A percentile compares a stretch with the other conserved stretches of the same genome.
These are phyloP conservation scores for Tenualosa thibaudeaui DNA, from an alignment of 2,797 vertebrate genomes.

Conservation along the genomic window DNA sequence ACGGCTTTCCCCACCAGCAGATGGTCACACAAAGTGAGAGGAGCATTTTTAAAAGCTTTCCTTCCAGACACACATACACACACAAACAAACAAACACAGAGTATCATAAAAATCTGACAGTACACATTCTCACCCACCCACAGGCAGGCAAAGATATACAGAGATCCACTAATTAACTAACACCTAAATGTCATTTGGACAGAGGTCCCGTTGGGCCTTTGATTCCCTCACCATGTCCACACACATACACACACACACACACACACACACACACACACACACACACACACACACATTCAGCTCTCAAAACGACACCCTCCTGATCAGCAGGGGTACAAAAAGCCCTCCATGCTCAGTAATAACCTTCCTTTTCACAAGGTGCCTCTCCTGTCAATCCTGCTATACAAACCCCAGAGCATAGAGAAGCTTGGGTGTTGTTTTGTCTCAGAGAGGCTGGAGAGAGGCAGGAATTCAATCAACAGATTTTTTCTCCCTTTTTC, in stretches of 20 bases:
- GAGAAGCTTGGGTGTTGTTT: background rate
- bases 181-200: constrained; percentile 50
- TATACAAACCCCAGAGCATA: background rate
- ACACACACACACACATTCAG: background rate
- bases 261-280: background rate
- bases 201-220: constrained; percentile 23
- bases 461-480: constrained; percentile 2
- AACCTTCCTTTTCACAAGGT: constrained; percentile 20
- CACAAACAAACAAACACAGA: constrained; percentile 26
- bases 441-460: background rate
- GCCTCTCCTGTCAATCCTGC: constrained; percentile 14
- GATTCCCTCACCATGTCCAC: constrained; percentile 31
- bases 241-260: constrained; percentile 3
- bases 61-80: constrained; percentile 36
- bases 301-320: background rate
- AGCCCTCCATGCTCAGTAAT: background rate
- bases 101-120: background rate
- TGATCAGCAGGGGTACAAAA: constrained; percentile 15
- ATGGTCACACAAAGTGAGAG: background rate
- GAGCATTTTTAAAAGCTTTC: constrained; percentile 17
- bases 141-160: constrained; percentile 26
- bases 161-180: constrained; percentile 41
- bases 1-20: constrained; percentile 15
- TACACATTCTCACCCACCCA: constrained; percentile 10
- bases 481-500: background rate